Evolutionary conservation across 2,888 invertebrate species (phyloP), one percentile per base, ranked within the genome.

Genomic region (Listrodromus nycthemerus): DNA sequence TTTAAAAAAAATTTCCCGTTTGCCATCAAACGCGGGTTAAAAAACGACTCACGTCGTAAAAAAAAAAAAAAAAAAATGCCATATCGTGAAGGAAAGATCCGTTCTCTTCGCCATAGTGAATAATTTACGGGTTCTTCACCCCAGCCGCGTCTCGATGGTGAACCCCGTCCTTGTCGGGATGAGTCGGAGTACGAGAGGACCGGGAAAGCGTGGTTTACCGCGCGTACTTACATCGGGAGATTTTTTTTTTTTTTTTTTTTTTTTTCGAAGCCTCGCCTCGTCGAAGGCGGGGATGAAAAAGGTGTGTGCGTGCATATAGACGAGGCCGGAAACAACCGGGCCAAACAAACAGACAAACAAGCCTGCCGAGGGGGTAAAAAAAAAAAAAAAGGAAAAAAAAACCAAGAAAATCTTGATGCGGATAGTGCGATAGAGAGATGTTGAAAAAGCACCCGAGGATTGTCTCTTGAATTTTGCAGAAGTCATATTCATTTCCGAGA

Each of bases 311-410:
- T 91, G 91, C 90, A 91, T 91, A 91, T 88, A 91, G 90, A 91
- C 88, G 91, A 90, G 90, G 87, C 85, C 87, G 89, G 89, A 88
- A 91, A 90, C 90, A 90, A 90, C 88, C 90, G 88, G 86, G 88
- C 75, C 91, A 91, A 91, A 92, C 91, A 91, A 91, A 91, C 91
- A 89, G 89, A 90, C 91, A 90, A 89, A 87, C 88, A 88, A 86
- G 86, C 83, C 85, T 58, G 71, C 61, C 24, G 76, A 80, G 79
- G 73, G 82, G 74, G 21, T 63, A 63, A 70, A 75, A 61, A 75
- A 45, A 52, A 45, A 16, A 37, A 67, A 24, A 16, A 67, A 61
- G n/a, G n/a, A 67, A 61, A 48, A 52, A 55, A 52, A 71, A 76
- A 67, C 6, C 45, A 50, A 79, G 74, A 80, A 82, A 86, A 79